phyloP scores from a whole-genome alignment of 2,113 vertebrate genomes.

The Myanophis thanlyinensis region DNA sequence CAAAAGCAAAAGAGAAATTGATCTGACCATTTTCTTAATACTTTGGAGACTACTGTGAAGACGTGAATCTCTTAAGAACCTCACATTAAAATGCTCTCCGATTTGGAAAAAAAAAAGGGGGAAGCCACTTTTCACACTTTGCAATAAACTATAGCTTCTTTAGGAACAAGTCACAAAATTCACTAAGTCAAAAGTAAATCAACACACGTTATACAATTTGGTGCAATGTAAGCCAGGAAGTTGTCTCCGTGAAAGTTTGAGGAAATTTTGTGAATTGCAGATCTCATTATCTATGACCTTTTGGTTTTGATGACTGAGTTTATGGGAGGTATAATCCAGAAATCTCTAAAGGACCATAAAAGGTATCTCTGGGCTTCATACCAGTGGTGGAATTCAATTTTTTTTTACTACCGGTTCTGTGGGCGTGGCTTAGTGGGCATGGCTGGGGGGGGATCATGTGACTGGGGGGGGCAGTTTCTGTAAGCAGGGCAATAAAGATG shows the following conservation, averaged over 20 bases:
- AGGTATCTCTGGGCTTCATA: neutral
- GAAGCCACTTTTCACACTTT: neutral
- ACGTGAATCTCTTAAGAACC: neutral
- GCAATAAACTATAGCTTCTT: neutral
- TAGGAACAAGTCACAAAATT: neutral
- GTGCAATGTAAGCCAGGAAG: neutral
- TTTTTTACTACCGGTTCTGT: too few relatives aligned
- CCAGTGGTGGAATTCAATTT: too few relatives aligned
- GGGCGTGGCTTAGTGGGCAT: too few relatives aligned
- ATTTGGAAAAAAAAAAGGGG: neutral
- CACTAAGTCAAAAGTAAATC: neutral
- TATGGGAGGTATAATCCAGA: neutral
- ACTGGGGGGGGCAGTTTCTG: too few relatives aligned
- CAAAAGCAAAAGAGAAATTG: neutral
- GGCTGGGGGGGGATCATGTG: too few relatives aligned
- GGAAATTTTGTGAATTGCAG: neutral
- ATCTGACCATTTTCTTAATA: neutral
- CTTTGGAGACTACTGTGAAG: neutral
- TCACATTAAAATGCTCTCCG: neutral
- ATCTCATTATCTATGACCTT: neutral
- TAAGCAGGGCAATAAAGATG: too few relatives aligned
- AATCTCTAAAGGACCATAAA: neutral
- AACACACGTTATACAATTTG: neutral
- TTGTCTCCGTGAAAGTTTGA: neutral
- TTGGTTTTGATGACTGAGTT: neutral